A percentile compares a stretch with the other conserved stretches of the same genome.
Evolutionary conservation across 2,888 invertebrate genomes (phyloP).

Genomic region (Pelosia muscerda): DNA sequence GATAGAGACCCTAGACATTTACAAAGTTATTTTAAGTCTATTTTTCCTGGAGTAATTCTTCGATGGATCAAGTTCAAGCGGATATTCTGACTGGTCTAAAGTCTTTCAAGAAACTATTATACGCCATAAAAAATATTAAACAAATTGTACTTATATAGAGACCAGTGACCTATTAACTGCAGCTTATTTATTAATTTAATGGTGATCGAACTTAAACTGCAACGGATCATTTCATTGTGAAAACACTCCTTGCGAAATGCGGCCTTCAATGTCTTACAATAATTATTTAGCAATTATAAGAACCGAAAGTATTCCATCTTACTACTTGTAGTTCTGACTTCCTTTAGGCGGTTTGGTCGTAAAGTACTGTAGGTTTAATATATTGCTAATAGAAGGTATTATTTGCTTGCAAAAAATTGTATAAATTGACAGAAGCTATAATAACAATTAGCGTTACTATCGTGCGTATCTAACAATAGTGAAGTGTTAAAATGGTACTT

Average conservation of each 20-base stretch:
- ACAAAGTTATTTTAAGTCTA: too few relatives aligned
- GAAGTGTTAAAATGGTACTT: not conserved
- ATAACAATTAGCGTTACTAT: not conserved
- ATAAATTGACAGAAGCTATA: not conserved
- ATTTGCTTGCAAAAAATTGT: not conserved
- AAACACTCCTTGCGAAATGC: constrained; percentile 61
- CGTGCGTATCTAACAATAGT: not conserved
- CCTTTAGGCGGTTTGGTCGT: not conserved
- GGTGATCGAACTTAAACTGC: constrained; percentile 45
- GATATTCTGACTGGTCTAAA: not conserved
- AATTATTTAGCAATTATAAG: constrained; percentile 37
- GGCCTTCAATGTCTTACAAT: constrained; percentile 61
- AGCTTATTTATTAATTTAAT: constrained; percentile 13
- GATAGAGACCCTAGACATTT: not conserved
- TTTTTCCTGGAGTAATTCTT: too few relatives aligned
- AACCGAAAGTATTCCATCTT: constrained; percentile 37
- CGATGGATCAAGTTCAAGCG: not conserved
- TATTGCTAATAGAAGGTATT: not conserved
- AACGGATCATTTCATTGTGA: constrained; percentile 60
- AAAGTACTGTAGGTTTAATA: not conserved
- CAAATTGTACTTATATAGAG: not conserved
- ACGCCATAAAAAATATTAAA: not conserved
- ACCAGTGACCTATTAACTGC: not conserved
- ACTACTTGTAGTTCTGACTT: constrained; percentile 14
- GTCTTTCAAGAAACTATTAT: not conserved